Percentiles rank a stretch among this genome's conserved stretches.
These are phyloP conservation scores for Myanophis thanlyinensis DNA, from an alignment of 2,113 vertebrate species.

Conservation along the genomic window DNA sequence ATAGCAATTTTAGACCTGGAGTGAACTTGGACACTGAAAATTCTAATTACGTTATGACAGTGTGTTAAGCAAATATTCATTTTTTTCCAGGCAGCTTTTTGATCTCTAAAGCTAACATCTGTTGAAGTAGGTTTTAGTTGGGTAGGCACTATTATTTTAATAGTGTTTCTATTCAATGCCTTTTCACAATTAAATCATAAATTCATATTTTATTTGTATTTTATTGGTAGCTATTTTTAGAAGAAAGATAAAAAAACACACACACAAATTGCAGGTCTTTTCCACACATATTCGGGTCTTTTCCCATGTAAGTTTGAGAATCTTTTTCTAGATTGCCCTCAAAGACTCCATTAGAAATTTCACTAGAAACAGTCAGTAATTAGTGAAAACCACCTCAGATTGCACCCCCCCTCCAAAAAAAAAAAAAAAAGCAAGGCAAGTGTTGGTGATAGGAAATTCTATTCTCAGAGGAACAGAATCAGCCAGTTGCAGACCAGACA, in stretches of 20 bases:
- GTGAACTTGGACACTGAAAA: background rate
- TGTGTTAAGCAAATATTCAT: background rate
- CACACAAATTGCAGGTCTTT: no score
- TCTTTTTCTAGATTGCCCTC: no score
- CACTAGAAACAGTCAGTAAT: constrained; percentile 10
- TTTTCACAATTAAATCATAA: background rate
- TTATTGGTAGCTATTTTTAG: background rate
- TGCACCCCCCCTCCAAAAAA: no score
- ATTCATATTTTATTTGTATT: background rate
- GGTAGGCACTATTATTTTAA: background rate
- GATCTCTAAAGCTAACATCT: background rate
- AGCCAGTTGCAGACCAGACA: no score
- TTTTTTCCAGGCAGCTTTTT: background rate
- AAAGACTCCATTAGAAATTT: background rate
- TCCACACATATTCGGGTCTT: no score
- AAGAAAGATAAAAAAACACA: background rate
- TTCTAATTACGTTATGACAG: background rate
- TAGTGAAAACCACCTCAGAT: background rate
- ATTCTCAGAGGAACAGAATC: no score
- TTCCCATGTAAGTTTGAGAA: no score
- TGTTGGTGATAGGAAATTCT: no score
- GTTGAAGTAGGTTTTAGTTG: background rate
- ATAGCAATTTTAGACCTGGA: background rate
- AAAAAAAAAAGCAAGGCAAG: no score
- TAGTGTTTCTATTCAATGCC: background rate